These are phyloP conservation scores for Archips crataeganus DNA, from an alignment of 2,888 invertebrate species.

Conservation along the genomic window DNA sequence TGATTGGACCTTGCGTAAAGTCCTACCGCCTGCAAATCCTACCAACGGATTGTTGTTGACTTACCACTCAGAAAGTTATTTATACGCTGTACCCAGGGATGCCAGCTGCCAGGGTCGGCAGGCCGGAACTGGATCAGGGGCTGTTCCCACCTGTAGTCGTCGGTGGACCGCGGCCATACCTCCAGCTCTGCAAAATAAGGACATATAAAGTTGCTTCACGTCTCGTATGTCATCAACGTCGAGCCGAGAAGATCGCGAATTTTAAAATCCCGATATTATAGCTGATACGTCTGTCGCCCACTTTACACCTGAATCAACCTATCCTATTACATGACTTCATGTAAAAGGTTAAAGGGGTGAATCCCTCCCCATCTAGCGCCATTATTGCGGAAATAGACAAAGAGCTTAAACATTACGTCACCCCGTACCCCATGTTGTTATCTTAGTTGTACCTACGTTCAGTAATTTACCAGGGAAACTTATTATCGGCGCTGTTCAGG, in stretches of 20 bases:
- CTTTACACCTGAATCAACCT: not conserved
- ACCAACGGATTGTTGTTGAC: constrained; percentile 3
- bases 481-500: no score
- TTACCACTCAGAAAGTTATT: constrained; percentile 74
- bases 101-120: constrained; percentile 77
- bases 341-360: not conserved
- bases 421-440: not conserved
- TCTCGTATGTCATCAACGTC: no score
- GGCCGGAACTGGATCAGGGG: constrained; percentile 74
- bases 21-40: no score
- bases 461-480: no score
- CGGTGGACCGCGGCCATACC: constrained; percentile 76
- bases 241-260: no score
- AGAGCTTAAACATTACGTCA: not conserved
- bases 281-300: no score
- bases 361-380: not conserved
- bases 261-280: no score
- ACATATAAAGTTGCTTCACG: not conserved
- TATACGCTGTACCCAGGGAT: constrained; percentile 73
- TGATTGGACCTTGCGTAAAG: no score
- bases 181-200: constrained; percentile 64
- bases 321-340: no score
- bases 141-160: constrained; percentile 72
- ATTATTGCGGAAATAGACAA: not conserved
- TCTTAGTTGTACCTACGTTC: not conserved